Base-by-base conservation (phyloP, 2,113 vertebrate genomes). In the Rhizomys pruinosus region DNA sequence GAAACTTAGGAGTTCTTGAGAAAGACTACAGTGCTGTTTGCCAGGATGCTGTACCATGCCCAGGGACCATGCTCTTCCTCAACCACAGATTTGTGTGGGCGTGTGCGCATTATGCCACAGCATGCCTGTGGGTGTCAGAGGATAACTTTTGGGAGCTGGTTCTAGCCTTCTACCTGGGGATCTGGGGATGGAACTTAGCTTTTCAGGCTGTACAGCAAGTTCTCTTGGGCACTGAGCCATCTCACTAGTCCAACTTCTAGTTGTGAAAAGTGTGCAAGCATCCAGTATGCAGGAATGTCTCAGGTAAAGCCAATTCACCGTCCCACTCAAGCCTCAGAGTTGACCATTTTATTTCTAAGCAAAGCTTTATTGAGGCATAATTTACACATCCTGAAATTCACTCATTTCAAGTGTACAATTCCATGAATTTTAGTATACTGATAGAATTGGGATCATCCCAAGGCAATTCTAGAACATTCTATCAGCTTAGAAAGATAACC, bases 381-480 rank as follows among this genome's bases (percentile, higher is more conserved):
- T 73, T 39, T 76, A 42, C 4, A 69, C 19, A 86, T 52, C 7
- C 20, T 63, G 80, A 92, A 92, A 78, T 16, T 77, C 37, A 71
- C 42, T 81, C 29, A 22, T 59, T 94, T 73, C 29, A 78, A 80
- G 71, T 20, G 7, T 17, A 44, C 7, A 61, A 69, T 66, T 84
- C 19, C 15, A 37, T 42, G 84, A 61, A 19, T 55, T 79, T 76
- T 13, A 76, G 52, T 20, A 87, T 59, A 57, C 23, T 15, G n/a
- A 39, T 32, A 72, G 47, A 95, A 52, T 7, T 52, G 59, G 64
- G 72, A 17, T 32, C 29, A 0, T 47, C 84, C 89, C 66, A n/a
- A 44, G 25, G 82, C 34, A 85, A 52, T 66, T 84, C 81, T 68
- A 84, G 88, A 90, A 84, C 39, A 69, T 89, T 77, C 55, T 29